A percentile compares a stretch with the other conserved stretches of the same genome.
phyloP scores from a whole-genome alignment of 2,113 vertebrate genomes.

The Pongo pygmaeus region DNA sequence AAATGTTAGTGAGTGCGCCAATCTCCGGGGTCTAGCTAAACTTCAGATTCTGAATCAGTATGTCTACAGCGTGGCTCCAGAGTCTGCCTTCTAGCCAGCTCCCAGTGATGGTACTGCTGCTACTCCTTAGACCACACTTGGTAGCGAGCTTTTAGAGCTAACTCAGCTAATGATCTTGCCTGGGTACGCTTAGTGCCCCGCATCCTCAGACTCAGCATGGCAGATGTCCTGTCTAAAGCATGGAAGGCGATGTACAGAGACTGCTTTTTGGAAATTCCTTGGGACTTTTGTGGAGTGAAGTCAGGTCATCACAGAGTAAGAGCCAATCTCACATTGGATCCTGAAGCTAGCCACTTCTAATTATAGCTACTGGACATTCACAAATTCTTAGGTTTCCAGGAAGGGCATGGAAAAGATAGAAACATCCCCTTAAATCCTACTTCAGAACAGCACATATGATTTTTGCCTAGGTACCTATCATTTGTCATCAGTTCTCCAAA shows the following conservation, averaged over 20 bases:
- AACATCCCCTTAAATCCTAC: not conserved
- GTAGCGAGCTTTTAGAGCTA: not conserved
- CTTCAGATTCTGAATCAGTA: not conserved
- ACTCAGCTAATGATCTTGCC: not conserved
- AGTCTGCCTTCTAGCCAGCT: not conserved
- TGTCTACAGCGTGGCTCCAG: not conserved
- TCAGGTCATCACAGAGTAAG: not conserved
- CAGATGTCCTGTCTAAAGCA: not conserved
- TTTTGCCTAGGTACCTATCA: not conserved
- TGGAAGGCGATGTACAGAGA: not conserved
- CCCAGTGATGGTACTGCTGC: rapidly evolving
- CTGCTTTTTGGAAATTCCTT: not conserved
- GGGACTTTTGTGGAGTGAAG: not conserved
- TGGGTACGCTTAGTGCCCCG: not conserved
- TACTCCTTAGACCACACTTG: not conserved
- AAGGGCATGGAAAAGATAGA: not conserved
- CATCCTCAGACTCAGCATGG: not conserved
- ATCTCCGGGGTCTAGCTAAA: not conserved
- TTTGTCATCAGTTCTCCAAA: not conserved
- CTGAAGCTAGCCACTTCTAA: not conserved
- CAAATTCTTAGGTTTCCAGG: not conserved
- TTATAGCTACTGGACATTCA: not conserved
- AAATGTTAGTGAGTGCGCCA: not conserved
- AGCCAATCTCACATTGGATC: not conserved
- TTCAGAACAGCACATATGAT: not conserved